Evolutionary conservation across 2,888 invertebrate species (phyloP).

Genomic region (Polylopha cassiicola): DNA sequence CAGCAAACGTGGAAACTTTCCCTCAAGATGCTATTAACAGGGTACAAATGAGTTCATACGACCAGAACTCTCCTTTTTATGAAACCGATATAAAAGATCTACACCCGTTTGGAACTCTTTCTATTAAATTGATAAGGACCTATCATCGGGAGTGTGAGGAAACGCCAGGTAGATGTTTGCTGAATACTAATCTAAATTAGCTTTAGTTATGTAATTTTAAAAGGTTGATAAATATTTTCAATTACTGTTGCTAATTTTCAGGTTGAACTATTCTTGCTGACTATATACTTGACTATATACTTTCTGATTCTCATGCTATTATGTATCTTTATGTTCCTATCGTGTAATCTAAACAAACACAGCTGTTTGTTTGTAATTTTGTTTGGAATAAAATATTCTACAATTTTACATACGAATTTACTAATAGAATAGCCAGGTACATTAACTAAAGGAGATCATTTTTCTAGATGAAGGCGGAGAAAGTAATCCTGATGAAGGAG

Average conservation of each 20-base stretch:
- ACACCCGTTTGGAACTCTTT: slow-evolving; percentile 61
- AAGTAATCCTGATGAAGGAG: slow-evolving; percentile 31
- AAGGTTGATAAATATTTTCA: too few species aligned
- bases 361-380: too few species aligned
- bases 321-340: too few species aligned
- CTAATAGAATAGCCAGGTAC: too few species aligned
- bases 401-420: too few species aligned
- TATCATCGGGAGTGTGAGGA: slow-evolving; percentile 51
- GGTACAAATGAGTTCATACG: slow-evolving; percentile 61
- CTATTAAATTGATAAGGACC: slow-evolving; percentile 52
- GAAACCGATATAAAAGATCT: slow-evolving; percentile 59
- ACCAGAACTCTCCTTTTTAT: slow-evolving; percentile 63
- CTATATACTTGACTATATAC: too few species aligned
- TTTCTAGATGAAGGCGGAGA: slow-evolving; percentile 29
- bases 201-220: not conserved
- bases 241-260: too few species aligned
- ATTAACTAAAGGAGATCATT: too few species aligned
- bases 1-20: slow-evolving; percentile 55
- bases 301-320: too few species aligned
- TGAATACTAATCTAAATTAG: not conserved
- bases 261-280: too few species aligned
- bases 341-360: too few species aligned
- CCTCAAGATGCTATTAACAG: slow-evolving; percentile 58
- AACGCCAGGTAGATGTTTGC: slow-evolving; percentile 20
- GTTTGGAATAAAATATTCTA: too few species aligned